These are phyloP conservation scores for Ramphastos sulfuratus DNA, from an alignment of 2,113 vertebrate genomes.

Conservation along the genomic window DNA sequence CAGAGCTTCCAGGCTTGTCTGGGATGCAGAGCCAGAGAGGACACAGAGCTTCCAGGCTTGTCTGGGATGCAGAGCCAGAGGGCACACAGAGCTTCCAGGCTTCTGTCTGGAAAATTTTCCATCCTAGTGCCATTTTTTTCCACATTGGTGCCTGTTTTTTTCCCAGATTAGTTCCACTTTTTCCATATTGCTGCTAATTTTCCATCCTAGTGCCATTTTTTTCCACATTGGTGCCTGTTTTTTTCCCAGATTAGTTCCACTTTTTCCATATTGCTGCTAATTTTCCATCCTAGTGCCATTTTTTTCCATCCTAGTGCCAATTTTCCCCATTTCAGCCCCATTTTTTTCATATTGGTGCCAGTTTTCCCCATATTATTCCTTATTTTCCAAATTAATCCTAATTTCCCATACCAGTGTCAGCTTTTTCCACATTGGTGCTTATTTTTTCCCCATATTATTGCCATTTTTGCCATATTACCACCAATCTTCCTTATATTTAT, in stretches of 20 bases:
- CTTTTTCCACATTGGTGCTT: not conserved
- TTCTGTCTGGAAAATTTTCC: not conserved
- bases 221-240: not conserved
- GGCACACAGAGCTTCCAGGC: no score
- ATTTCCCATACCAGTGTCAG: not conserved
- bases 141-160: not conserved
- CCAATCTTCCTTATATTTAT: no score
- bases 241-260: not conserved
- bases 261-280: not conserved
- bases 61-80: no score
- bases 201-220: not conserved
- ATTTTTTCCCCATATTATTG: not conserved
- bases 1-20: no score
- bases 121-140: not conserved
- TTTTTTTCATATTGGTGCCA: not conserved
- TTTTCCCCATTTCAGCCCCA: not conserved
- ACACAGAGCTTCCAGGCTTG: not conserved
- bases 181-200: not conserved
- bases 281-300: not conserved
- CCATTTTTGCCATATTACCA: no score
- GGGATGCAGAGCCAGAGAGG: no score
- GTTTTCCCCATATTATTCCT: not conserved
- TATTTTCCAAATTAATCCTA: not conserved
- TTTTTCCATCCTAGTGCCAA: not conserved
- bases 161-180: not conserved